Evolutionary conservation across 2,888 invertebrate genomes (phyloP).

Genomic region (Atrina japonica): DNA sequence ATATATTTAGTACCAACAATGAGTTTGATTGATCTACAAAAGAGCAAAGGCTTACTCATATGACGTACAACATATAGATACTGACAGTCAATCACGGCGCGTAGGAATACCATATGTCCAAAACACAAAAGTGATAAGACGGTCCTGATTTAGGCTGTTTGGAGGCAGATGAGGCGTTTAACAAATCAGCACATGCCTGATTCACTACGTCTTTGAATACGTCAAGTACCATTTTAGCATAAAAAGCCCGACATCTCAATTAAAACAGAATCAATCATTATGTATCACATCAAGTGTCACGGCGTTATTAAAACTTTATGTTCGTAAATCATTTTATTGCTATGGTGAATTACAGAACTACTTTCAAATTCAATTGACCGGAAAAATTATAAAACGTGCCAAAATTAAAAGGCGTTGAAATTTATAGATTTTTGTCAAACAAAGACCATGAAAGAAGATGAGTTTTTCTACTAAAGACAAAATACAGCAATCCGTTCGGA

Average conservation of each 20-base stretch:
- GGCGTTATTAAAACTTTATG: constrained; percentile 36
- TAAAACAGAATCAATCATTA: constrained; percentile 39
- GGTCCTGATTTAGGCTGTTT: too few relatives aligned
- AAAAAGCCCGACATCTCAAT: constrained; percentile 37
- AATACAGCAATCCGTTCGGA: constrained; percentile 3
- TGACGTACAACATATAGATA: too few relatives aligned
- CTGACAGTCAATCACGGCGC: too few relatives aligned
- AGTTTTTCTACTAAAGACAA: constrained; percentile 19
- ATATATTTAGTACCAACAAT: too few relatives aligned
- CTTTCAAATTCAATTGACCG: constrained; percentile 41
- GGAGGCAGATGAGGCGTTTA: too few relatives aligned
- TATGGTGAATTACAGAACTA: constrained; percentile 40
- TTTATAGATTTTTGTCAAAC: constrained; percentile 25
- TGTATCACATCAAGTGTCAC: constrained; percentile 31
- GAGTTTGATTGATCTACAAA: too few relatives aligned
- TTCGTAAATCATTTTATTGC: constrained; percentile 43
- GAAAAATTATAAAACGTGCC: constrained; percentile 41
- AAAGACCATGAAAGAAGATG: constrained; percentile 22
- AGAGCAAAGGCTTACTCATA: too few relatives aligned
- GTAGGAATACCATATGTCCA: too few relatives aligned
- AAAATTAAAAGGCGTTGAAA: constrained; percentile 16
- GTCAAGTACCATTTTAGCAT: constrained; percentile 36
- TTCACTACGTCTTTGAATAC: too few relatives aligned
- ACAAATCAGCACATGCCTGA: too few relatives aligned
- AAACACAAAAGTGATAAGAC: too few relatives aligned